Conservation (phyloP, 2,113 vertebrate species). For the Tenebrosternarchus preto region DNA sequence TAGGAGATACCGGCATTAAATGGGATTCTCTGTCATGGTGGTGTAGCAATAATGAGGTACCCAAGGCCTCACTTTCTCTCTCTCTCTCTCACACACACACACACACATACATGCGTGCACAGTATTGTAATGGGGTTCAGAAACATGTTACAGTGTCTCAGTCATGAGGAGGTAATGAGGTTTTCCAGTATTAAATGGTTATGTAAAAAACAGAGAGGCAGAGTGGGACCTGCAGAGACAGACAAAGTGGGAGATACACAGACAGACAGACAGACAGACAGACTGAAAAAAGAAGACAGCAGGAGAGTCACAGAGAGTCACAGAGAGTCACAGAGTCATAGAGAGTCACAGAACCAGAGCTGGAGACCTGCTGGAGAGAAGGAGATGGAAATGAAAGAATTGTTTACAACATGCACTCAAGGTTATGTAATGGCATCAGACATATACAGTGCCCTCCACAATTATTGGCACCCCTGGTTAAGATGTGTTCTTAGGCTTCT, state of each 20-base stretch:
- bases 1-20: too few relatives aligned
- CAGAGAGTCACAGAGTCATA: too few relatives aligned
- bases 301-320: too few relatives aligned
- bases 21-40: too few relatives aligned
- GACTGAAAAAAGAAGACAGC: too few relatives aligned
- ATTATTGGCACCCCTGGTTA: too few relatives aligned
- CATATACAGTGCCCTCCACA: constrained; percentile 15
- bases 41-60: too few relatives aligned
- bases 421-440: background rate
- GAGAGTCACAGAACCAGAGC: background rate
- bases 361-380: background rate
- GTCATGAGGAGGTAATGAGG: background rate
- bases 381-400: background rate
- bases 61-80: too few relatives aligned
- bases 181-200: background rate
- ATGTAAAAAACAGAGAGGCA: background rate
- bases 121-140: constrained; percentile 5
- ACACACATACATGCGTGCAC: constrained; percentile 22
- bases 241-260: background rate
- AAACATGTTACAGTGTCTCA: background rate
- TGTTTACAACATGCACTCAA: constrained; percentile 6
- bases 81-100: too few relatives aligned
- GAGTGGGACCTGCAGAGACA: too few relatives aligned
- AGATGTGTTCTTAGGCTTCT: too few relatives aligned
- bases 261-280: too few relatives aligned